phyloP scores from a whole-genome alignment of 2,113 vertebrate species.

The Saguinus midas region DNA sequence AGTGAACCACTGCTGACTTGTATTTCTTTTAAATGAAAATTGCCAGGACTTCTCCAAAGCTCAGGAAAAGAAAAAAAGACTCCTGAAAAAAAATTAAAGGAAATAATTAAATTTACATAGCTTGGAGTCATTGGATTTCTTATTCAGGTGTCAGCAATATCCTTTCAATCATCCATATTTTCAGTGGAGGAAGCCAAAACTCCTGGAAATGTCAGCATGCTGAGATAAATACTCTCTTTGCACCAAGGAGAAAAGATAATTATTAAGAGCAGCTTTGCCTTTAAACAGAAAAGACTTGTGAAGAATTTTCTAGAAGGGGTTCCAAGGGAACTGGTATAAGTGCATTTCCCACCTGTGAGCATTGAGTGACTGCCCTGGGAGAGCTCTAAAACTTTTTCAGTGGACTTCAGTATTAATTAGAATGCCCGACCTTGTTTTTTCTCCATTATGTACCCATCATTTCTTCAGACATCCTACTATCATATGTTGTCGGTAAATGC shows the following conservation, averaged over 20 bases:
- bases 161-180: constrained; percentile 52
- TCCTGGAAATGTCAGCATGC: constrained; percentile 45
- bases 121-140: constrained; percentile 60
- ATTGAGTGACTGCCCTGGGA: not conserved
- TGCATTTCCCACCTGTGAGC: constrained; percentile 52
- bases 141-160: constrained; percentile 64
- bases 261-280: constrained; percentile 66
- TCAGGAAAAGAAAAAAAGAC: constrained; percentile 51
- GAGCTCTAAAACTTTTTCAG: not conserved
- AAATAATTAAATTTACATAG: constrained; percentile 73
- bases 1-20: constrained; percentile 71
- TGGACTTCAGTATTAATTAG: not conserved
- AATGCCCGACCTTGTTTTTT: not conserved
- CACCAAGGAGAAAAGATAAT: constrained; percentile 46
- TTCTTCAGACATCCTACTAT: not conserved
- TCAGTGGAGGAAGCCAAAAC: constrained; percentile 37
- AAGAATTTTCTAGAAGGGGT: constrained; percentile 40
- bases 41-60: constrained; percentile 60
- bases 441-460: accelerated
- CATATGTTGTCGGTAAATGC: not conserved
- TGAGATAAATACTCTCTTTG: constrained; percentile 52
- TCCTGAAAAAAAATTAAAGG: constrained; percentile 54
- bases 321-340: not conserved
- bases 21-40: constrained; percentile 78
- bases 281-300: not conserved